phyloP scores from a whole-genome alignment of 2,888 invertebrate genomes.

The Morinoia aosen region DNA sequence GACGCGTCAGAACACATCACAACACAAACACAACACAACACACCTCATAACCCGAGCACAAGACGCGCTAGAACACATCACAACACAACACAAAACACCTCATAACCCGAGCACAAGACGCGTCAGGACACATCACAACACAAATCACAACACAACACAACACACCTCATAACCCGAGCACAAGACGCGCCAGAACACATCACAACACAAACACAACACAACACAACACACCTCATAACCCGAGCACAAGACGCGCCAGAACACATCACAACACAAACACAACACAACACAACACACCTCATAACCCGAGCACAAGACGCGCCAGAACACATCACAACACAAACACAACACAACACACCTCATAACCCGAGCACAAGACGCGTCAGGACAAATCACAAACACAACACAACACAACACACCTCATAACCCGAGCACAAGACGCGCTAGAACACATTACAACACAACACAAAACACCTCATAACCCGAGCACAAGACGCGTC shows the following conservation, averaged over 20 bases:
- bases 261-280: no score
- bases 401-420: neutral
- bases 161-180: neutral
- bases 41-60: neutral
- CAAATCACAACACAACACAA: neutral
- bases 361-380: no score
- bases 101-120: no score
- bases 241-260: no score
- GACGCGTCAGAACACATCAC: neutral
- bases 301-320: neutral
- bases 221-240: neutral
- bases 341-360: no score
- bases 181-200: neutral
- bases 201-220: neutral
- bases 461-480: neutral
- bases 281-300: no score
- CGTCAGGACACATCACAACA: no score
- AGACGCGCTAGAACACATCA: neutral
- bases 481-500: no score
- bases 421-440: neutral
- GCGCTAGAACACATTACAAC: neutral
- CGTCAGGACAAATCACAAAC: no score
- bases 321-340: neutral
- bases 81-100: neutral
- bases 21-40: neutral